phyloP scores from a whole-genome alignment of 2,888 invertebrate species.

The Selenia dentaria region DNA sequence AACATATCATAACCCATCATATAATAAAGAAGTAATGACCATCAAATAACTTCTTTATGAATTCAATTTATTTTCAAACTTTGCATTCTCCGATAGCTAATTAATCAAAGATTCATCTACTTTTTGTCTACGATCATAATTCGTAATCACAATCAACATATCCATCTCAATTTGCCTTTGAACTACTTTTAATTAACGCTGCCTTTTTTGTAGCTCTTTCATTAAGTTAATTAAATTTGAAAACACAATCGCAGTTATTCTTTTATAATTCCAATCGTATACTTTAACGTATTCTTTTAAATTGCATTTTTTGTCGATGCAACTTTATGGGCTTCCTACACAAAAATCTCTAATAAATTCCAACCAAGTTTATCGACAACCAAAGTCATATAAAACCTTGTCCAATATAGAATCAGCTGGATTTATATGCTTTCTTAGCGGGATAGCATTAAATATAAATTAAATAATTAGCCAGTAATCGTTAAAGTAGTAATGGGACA shows the following conservation, averaged over 20 bases:
- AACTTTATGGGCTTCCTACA: slow-evolving; percentile 20
- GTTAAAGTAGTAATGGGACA: slow-evolving; percentile 35
- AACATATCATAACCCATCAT: too few species aligned
- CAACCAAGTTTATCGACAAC: slow-evolving; percentile 15
- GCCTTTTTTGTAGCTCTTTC: slow-evolving; percentile 12
- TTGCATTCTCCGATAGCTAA: slow-evolving; percentile 5
- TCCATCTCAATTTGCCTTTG: slow-evolving; percentile 17
- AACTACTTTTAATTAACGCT: slow-evolving; percentile 22
- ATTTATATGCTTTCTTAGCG: slow-evolving; percentile 8
- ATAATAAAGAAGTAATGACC: background rate
- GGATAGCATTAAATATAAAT: slow-evolving; percentile 24
- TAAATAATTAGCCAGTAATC: slow-evolving; percentile 33
- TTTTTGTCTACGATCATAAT: slow-evolving; percentile 16
- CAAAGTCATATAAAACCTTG: slow-evolving; percentile 7
- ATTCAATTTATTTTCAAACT: slow-evolving; percentile 4
- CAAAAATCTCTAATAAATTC: slow-evolving; percentile 10
- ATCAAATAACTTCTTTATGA: slow-evolving; percentile 3
- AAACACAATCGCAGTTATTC: slow-evolving; percentile 6
- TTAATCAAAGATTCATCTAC: slow-evolving; percentile 14
- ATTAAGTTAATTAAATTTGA: slow-evolving; percentile 17
- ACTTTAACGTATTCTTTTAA: too few species aligned
- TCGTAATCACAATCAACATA: slow-evolving; percentile 5
- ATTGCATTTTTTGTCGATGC: slow-evolving; percentile 14
- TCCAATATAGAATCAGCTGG: slow-evolving; percentile 1
- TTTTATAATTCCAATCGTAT: background rate